Base-by-base conservation (phyloP, 2,888 invertebrate genomes). In the Cosmorhoe ocellata region DNA sequence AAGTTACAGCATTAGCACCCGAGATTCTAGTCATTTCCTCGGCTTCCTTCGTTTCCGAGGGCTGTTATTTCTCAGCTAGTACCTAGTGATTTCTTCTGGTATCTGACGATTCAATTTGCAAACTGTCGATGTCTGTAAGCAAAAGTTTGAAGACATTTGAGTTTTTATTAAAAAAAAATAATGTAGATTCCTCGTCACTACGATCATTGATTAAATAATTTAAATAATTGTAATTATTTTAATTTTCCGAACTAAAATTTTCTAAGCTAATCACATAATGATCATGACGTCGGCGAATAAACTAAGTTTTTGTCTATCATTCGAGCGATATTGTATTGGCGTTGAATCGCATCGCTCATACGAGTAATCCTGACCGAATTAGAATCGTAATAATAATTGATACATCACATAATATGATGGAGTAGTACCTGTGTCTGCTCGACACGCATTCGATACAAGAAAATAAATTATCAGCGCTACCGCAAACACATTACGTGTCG, bases 401-500 rank as follows among this genome's bases (percentile, higher is more conserved):
- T 30, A 30, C 18, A 11, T 39, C 10, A 6, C 14, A 39, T n/a
- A n/a, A 27, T 37, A 37, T 10, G 13, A 12, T 28, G 12, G 7
- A 31, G 10, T 0, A 26, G 26, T 13, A 22, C n/a, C 40, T 37
- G 27, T 12, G 27, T 18, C 31, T 43, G 46, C 30, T 32, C 14
- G 34, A 51, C 58, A 56, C 57, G 37, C 59, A 48, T 51, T 36
- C 54, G 51, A 51, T 51, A 59, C 61, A 57, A 73, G 71, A 74
- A 73, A 78, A 76, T 73, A 76, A 79, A 74, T 76, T 54, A 50
- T 54, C 71, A 69, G 62, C 52, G 61, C 66, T 71, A 76, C 76
- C 72, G 79, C 84, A 87, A 85, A 87, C 85, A 86, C 86, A 85
- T 87, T 85, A 84, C 74, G 71, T 74, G 71, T 66, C 70, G 72